Evolutionary conservation across 2,797 vertebrate genomes (phyloP), one percentile per base, ranked within the genome.

Genomic region (Pogoniulus pusillus): DNA sequence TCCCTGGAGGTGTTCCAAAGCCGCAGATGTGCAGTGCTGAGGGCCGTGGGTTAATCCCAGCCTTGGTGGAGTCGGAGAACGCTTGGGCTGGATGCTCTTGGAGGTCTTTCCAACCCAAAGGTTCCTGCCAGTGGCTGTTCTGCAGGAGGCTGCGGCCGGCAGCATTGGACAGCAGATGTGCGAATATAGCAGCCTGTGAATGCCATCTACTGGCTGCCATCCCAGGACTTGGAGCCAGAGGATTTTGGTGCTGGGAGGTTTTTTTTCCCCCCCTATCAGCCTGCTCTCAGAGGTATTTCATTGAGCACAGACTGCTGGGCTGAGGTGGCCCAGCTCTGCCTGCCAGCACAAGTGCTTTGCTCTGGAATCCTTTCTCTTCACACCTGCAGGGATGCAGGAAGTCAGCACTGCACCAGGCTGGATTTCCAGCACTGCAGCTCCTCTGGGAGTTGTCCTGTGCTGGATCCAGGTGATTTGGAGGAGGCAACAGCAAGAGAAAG

Each of bases 171-270:
- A 35, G 51, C 35, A 2, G 2, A 16, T 2, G 5, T 10, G 7
- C 3, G 30, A 30, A 4, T 35, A 3, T 1, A 6, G 6, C 5
- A 45, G 92, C 19, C 9, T 75, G 5, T 2, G 53, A 13, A 80
- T 92, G 93, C 91, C 93, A 77, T 10, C 91, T 92, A 12, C 90
- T 63, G 93, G 82, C 78, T 83, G 89, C 45, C 3, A 47, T 32
- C 80, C 79, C 12, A 0, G 76, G 4, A 7, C 35, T 6, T 10
- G 63, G 59, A 72, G 59, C 76, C 35, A 37, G 20, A 3, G 51
- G 12, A 54, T 14, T 49, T 49, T 49, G 23, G 23, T 24, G 39
- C 13, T 39, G 5, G 39, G 13, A 37, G 13, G 5, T 39, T 39
- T 39, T 23, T 22, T 47, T 45, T n/a, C n/a, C n/a, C n/a, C 11